Conservation (phyloP, 2,797 vertebrate genomes). For the Enteromius radiatus region DNA sequence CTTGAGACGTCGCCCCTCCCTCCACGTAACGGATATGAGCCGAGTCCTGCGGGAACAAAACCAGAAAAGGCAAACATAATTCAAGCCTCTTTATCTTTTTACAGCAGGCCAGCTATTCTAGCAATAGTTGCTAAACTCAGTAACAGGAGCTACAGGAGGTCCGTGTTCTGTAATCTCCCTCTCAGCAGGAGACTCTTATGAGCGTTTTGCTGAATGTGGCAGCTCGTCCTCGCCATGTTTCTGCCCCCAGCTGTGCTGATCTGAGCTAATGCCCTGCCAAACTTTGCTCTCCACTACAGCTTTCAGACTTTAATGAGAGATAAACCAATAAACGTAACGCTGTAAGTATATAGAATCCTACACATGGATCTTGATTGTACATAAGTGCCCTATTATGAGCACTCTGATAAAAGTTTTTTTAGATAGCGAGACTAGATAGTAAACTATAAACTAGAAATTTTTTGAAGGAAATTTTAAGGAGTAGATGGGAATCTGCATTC, state of each 20-base stretch:
- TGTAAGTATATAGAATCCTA: background rate
- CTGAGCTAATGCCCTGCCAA: background rate
- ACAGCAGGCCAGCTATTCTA: constrained; percentile 8
- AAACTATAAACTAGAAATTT: background rate
- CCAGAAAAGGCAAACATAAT: constrained; percentile 15
- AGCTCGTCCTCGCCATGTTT: background rate
- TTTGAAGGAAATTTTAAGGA: background rate
- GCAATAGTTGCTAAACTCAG: constrained; percentile 28
- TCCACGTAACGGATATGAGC: constrained; percentile 82
- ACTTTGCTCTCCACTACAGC: background rate
- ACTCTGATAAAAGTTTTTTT: background rate
- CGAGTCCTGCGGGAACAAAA: constrained; percentile 76
- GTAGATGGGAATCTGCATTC: too few relatives aligned
- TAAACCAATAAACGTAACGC: background rate
- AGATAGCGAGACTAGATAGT: background rate
- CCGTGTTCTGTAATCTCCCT: constrained; percentile 25
- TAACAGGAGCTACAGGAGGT: constrained; percentile 15
- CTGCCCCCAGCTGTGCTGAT: constrained; percentile 18
- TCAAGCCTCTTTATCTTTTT: background rate
- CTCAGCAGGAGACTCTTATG: constrained; percentile 20
- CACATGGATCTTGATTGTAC: background rate
- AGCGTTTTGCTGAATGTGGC: background rate
- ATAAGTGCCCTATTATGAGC: background rate
- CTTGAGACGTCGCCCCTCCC: constrained; percentile 78
- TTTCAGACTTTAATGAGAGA: background rate